Percentiles rank a stretch among this genome's conserved stretches.
Conservation (phyloP, 2,797 vertebrate species). For the Channa striata region DNA sequence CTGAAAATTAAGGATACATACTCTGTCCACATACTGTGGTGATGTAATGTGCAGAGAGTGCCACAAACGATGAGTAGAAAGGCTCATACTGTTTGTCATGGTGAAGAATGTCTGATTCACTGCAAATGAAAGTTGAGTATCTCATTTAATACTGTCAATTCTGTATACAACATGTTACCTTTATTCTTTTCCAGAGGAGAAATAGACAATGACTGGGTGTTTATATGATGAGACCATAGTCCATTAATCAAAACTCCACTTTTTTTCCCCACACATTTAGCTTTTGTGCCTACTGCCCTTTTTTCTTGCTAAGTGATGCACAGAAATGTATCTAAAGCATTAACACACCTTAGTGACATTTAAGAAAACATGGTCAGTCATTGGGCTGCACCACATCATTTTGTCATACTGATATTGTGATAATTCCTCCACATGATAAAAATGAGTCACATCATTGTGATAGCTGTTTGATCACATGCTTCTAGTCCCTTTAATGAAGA, state of each 20-base stretch:
- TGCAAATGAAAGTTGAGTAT: constrained; percentile 74
- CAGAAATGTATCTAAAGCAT: too few species aligned
- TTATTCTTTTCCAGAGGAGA: neutral
- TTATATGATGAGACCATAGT: neutral
- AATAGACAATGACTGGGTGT: neutral
- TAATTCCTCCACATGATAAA: too few species aligned
- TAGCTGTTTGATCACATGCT: too few species aligned
- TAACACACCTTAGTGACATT: too few species aligned
- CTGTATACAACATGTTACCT: neutral
- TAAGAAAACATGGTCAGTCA: too few species aligned
- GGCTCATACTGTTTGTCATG: constrained; percentile 99
- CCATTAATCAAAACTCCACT: too few species aligned
- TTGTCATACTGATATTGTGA: too few species aligned
- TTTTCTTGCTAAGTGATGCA: too few species aligned
- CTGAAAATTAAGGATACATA: constrained; percentile 81
- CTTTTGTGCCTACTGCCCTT: too few species aligned
- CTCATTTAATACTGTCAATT: constrained; percentile 11
- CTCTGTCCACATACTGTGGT: constrained; percentile 97
- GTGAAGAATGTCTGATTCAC: constrained; percentile 97
- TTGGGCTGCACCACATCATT: too few species aligned
- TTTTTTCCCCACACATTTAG: neutral
- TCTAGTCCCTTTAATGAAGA: too few species aligned
- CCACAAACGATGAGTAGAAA: constrained; percentile 99
- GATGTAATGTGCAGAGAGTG: constrained; percentile 99
- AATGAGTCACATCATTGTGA: too few species aligned